Base-by-base conservation (phyloP, 1,140 invertebrate genomes). In the Glomeris maerens region DNA sequence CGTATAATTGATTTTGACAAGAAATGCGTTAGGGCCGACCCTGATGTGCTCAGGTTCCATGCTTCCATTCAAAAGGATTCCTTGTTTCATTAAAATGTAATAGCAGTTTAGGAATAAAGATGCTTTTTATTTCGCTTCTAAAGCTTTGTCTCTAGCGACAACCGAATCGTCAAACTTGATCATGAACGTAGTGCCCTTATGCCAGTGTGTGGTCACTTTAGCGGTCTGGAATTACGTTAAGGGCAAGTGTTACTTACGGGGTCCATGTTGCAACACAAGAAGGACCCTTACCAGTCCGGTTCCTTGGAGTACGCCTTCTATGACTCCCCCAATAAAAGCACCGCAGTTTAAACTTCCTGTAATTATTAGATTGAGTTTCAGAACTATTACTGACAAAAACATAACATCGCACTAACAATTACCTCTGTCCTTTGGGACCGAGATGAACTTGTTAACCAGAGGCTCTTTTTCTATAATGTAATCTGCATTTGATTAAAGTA, bases 401-500 rank as follows among this genome's bases (percentile, higher is more conserved):
- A n/a, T n/a, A n/a, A n/a, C n/a, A n/a, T n/a, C 17, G 31, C 17
- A 36, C 31, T 36, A 13, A 13, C 17, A 17, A 13, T 36, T 56
- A 45, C 89, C 87, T 72, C 97, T 98, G 64, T 98, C 94, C 66
- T 95, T 93, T 3, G 94, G 93, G 28, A 98, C 84, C 49, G 94
- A 98, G 59, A 99, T 96, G 66, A 84, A 99, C 63, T 83, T 86
- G 68, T 98, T 98, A 0, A 96, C 91, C 52, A 98, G 60, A 14
- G 94, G 88, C 61, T 98, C 94, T 64, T 94, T 94, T 69, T 99
- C 95, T 62, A 98, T 98, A 14, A 98, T 87, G 62, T 98, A 98
- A 71, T 98, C 73, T 68, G 44, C 28, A 26, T 46, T 26, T 31
- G 3, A 46, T 26, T 46, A 3, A 21, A 20, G 3, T 46, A 3